These are phyloP conservation scores for Cyanistes caeruleus DNA, from an alignment of 2,113 vertebrate genomes.

Conservation along the genomic window DNA sequence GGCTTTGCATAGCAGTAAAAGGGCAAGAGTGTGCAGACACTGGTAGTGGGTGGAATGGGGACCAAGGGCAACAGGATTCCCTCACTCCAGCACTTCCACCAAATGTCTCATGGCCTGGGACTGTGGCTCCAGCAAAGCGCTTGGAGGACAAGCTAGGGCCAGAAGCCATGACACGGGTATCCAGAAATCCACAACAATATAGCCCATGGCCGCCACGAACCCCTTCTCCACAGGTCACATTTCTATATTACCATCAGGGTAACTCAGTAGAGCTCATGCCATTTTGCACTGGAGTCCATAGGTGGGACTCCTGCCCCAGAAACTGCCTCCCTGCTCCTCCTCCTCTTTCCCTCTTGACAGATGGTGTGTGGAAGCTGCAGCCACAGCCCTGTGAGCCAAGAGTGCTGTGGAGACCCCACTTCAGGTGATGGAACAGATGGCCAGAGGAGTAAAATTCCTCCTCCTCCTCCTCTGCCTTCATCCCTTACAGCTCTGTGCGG, in stretches of 20 bases:
- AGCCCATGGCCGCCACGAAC: background rate
- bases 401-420: background rate
- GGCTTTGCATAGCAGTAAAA: background rate
- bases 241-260: background rate
- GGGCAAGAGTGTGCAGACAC: too few relatives aligned
- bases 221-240: background rate
- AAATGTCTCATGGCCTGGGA: rapidly evolving
- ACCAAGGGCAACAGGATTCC: background rate
- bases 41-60: background rate
- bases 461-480: background rate
- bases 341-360: background rate
- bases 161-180: background rate
- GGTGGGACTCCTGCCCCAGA: background rate
- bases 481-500: rapidly evolving
- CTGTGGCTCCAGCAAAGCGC: background rate
- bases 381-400: background rate
- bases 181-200: rapidly evolving
- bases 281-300: rapidly evolving
- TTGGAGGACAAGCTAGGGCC: background rate
- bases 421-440: background rate
- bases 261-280: background rate
- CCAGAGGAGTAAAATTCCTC: background rate
- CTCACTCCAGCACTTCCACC: background rate
- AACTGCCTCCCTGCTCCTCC: background rate
- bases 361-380: rapidly evolving